phyloP scores from a whole-genome alignment of 2,113 vertebrate genomes.

The Plotosus lineatus region DNA sequence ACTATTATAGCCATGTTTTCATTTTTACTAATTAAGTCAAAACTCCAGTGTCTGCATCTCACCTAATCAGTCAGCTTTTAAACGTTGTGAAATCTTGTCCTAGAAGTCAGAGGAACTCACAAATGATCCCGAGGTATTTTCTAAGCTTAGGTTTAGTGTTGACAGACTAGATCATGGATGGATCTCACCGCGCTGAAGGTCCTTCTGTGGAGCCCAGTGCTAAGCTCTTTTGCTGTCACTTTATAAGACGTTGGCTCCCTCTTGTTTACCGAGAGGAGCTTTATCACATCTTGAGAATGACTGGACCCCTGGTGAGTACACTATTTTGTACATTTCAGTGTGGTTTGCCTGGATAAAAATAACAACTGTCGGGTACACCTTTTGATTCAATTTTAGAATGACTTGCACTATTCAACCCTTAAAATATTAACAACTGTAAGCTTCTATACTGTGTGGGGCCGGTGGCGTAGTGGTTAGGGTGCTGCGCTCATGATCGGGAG shows the following conservation, averaged over 20 bases:
- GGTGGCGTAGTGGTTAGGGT: too few relatives aligned
- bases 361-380: background rate
- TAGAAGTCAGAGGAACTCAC: conserved; percentile 38
- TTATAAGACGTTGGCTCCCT: conserved; percentile 60
- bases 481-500: too few relatives aligned
- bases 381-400: background rate
- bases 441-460: too few relatives aligned
- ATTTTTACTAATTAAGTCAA: conserved; percentile 47
- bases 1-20: conserved; percentile 14
- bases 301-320: conserved; percentile 70
- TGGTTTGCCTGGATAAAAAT: background rate
- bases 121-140: conserved; percentile 18
- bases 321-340: background rate
- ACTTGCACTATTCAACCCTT: background rate
- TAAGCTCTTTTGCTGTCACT: conserved; percentile 64
- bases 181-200: conserved; percentile 20
- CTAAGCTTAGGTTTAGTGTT: conserved; percentile 25
- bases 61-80: conserved; percentile 63
- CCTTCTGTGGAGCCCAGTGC: conserved; percentile 56
- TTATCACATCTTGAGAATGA: conserved; percentile 71
- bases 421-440: background rate
- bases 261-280: conserved; percentile 66
- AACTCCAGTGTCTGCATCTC: conserved; percentile 37
- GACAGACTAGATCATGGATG: conserved; percentile 31
- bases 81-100: conserved; percentile 50